Percentiles rank a stretch among this genome's conserved stretches.
Conservation (phyloP, 2,113 vertebrate species). For the Stictonetta naevosa region DNA sequence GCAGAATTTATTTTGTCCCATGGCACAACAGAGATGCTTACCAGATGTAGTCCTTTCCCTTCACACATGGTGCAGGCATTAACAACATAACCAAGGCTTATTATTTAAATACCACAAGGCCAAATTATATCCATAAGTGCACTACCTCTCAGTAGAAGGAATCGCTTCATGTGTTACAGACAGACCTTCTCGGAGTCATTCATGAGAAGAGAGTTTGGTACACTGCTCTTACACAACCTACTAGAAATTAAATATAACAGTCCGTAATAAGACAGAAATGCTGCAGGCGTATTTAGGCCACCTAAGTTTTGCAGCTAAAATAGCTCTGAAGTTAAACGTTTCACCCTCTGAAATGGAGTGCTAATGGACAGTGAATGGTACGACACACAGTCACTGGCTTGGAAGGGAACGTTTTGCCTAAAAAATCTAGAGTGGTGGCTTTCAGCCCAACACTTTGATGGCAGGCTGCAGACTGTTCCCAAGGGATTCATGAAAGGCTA, state of each 20-base stretch:
- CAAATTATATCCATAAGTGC: neutral
- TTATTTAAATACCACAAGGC: neutral
- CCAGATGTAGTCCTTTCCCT: neutral
- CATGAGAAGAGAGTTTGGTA: slow-evolving; percentile 24
- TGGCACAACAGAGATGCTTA: neutral
- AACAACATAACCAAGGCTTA: neutral
- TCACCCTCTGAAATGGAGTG: slow-evolving; percentile 23
- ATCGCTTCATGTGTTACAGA: neutral
- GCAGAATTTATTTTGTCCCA: neutral
- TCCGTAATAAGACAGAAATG: neutral
- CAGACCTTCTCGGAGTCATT: neutral
- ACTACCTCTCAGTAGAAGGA: neutral
- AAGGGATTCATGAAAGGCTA: slow-evolving; percentile 39
- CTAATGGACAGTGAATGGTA: slow-evolving; percentile 59
- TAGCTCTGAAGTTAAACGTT: slow-evolving; percentile 30
- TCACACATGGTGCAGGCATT: neutral
- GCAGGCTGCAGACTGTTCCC: neutral
- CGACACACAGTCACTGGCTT: slow-evolving; percentile 36
- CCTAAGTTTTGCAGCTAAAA: slow-evolving; percentile 53
- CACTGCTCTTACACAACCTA: slow-evolving; percentile 35
- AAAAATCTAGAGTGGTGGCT: slow-evolving; percentile 22
- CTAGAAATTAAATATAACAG: slow-evolving; percentile 45
- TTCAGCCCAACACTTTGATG: slow-evolving; percentile 33
- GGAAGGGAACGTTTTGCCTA: slow-evolving; percentile 51
- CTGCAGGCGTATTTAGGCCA: slow-evolving; percentile 51